These are phyloP conservation scores for Pangasius mekongensis DNA, from an alignment of 2,797 vertebrate genomes.

Conservation along the genomic window DNA sequence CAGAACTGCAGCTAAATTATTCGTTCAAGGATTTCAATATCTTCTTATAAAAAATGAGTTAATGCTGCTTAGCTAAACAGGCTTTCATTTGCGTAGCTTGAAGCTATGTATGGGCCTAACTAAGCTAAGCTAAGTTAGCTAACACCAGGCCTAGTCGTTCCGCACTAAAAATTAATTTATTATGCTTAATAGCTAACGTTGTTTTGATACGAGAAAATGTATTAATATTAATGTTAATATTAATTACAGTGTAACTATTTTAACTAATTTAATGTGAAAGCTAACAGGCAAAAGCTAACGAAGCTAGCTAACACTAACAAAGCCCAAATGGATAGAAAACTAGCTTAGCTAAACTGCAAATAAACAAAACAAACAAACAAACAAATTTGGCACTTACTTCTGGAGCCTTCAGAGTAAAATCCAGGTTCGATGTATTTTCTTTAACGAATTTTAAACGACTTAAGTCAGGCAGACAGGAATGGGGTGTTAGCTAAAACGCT, in stretches of 20 bases:
- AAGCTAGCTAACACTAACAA: slow-evolving; percentile 18
- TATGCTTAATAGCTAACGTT: neutral
- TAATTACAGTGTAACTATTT: neutral
- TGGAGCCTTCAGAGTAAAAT: too few relatives aligned
- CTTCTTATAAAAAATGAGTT: neutral
- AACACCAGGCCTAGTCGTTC: neutral
- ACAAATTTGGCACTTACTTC: neutral
- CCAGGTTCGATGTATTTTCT: neutral
- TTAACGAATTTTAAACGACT: neutral
- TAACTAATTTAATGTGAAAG: neutral
- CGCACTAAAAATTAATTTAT: neutral
- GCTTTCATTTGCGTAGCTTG: neutral
- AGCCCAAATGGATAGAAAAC: neutral
- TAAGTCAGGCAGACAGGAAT: neutral
- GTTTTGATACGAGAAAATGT: neutral
- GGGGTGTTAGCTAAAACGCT: slow-evolving; percentile 21
- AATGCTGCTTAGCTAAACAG: neutral
- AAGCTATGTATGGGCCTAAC: slow-evolving; percentile 1
- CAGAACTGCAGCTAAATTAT: neutral
- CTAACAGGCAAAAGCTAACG: neutral
- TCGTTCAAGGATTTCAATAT: neutral
- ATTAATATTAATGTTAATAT: neutral
- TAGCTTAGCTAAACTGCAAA: slow-evolving; percentile 1
- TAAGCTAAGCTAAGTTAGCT: neutral
- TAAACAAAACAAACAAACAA: neutral